Percentiles rank a stretch among this genome's conserved stretches.
phyloP scores from a whole-genome alignment of 1,140 invertebrate species.

The Rhopalosiphum padi region DNA sequence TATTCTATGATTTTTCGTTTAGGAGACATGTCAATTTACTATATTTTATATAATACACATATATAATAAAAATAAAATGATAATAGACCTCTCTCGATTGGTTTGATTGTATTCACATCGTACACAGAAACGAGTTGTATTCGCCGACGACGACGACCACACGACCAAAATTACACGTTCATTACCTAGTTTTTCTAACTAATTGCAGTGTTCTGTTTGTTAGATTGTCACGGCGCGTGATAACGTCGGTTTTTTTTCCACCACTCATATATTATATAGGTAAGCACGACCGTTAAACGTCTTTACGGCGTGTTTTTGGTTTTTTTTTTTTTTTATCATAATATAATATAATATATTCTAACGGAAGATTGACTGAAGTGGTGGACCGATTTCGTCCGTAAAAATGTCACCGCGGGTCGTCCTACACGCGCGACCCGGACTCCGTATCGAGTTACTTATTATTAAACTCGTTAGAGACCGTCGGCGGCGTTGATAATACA shows the following conservation, averaged over 20 bases:
- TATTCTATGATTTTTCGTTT: background rate
- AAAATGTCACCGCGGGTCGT: conserved; percentile 41
- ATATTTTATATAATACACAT: background rate
- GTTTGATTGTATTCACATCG: background rate
- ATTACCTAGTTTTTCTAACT: background rate
- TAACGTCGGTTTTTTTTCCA: background rate
- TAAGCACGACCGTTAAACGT: background rate
- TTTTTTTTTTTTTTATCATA: background rate
- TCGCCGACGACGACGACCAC: background rate
- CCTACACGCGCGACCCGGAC: background rate
- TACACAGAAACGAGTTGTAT: background rate
- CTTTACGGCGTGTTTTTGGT: background rate
- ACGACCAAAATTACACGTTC: background rate
- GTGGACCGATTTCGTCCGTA: conserved; percentile 40
- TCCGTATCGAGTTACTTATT: conserved; percentile 45
- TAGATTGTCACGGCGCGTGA: background rate
- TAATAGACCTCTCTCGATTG: background rate
- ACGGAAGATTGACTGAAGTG: conserved; percentile 23
- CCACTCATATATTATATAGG: background rate
- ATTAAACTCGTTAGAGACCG: conserved; percentile 43
- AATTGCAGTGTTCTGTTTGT: background rate
- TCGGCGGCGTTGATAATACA: conserved; percentile 29
- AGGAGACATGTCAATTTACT: conserved; percentile 1
- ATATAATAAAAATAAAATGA: background rate
- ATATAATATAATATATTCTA: conserved; percentile 4